Base-by-base conservation (phyloP, 2,888 invertebrate species). In the Dolichomitus sp. region DNA sequence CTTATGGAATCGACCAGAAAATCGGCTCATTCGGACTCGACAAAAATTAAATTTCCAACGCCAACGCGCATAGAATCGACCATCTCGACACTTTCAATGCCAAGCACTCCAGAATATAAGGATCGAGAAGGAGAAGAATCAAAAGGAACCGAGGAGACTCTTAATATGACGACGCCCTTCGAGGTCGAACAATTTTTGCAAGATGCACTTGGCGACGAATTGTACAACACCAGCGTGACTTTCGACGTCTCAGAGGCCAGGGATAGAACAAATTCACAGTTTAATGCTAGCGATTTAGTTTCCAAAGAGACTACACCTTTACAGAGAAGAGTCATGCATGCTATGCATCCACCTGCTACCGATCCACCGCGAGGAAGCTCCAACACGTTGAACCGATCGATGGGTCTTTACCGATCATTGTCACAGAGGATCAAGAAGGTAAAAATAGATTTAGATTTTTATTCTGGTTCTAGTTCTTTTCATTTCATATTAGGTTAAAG, bases 1-100 rank as follows among this genome's bases (percentile, higher is more conserved):
- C 83, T 87, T 33, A 84, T 90, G 66, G 90, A 91, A 61, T 90
- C 90, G 4, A 89, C 91, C 2, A 85, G 89, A 33, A 85, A 88
- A 73, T 66, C 78, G 0, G 78, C 80, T 6, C 78, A 84, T 14
- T 84, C 79, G 17, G 83, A 85, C 52, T 78, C 76, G 19, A 74
- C 66, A 11, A 84, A 68, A 59, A 76, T 76, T 1, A 79, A 70
- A 19, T 77, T 70, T n/a, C 83, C 77, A 11, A 76, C 84, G 6
- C 80, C 79, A 4, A 83, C 85, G 0, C 74, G 79, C 14, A 42
- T 72, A 6, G 87, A 81, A 42, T 80, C 82, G 3, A 84, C 83
- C 0, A 84, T 89, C 40, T 85, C 88, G 9, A 81, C 84, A 1
- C 87, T 87, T 7, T 65, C 69, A 0, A 78, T 81, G 27, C 84